phyloP scores from a whole-genome alignment of 1,140 invertebrate genomes.

The Elysia chlorotica region DNA sequence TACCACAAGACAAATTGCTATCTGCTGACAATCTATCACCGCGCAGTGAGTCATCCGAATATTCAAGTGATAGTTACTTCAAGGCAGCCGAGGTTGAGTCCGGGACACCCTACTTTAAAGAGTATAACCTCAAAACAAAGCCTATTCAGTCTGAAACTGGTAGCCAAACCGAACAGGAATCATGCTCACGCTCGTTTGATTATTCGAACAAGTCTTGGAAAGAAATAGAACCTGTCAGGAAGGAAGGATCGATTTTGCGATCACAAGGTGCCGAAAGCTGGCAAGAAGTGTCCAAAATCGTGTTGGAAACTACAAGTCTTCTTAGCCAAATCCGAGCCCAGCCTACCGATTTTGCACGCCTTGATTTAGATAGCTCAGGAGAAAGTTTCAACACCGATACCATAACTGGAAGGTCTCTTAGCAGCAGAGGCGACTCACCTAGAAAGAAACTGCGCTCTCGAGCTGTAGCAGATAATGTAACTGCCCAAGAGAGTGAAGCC shows the following conservation, averaged over 20 bases:
- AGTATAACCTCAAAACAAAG: not conserved
- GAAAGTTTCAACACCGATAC: not conserved
- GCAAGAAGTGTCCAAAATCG: conserved; percentile 36
- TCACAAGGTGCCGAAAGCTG: conserved; percentile 36
- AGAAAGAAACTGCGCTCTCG: not conserved
- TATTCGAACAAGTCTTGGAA: too few relatives aligned
- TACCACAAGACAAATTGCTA: not conserved
- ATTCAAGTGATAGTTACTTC: conserved; percentile 19
- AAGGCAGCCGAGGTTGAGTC: conserved; percentile 28
- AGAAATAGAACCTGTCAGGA: too few relatives aligned
- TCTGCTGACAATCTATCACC: not conserved
- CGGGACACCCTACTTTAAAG: conserved; percentile 23
- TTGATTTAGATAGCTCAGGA: not conserved
- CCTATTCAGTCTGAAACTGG: conserved; percentile 18
- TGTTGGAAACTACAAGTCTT: conserved; percentile 37
- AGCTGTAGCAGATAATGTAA: too few relatives aligned
- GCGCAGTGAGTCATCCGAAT: not conserved
- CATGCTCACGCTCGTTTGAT: not conserved
- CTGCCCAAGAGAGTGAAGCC: too few relatives aligned
- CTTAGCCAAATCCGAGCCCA: conserved; percentile 35
- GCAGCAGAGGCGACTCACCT: not conserved
- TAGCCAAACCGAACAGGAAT: conserved; percentile 9
- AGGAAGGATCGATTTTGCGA: too few relatives aligned
- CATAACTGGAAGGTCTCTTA: not conserved
- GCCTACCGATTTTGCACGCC: conserved; percentile 20